Evolutionary conservation across 2,113 vertebrate species (phyloP), one percentile per base, ranked within the genome.

Genomic region (Megaptera novaeangliae): DNA sequence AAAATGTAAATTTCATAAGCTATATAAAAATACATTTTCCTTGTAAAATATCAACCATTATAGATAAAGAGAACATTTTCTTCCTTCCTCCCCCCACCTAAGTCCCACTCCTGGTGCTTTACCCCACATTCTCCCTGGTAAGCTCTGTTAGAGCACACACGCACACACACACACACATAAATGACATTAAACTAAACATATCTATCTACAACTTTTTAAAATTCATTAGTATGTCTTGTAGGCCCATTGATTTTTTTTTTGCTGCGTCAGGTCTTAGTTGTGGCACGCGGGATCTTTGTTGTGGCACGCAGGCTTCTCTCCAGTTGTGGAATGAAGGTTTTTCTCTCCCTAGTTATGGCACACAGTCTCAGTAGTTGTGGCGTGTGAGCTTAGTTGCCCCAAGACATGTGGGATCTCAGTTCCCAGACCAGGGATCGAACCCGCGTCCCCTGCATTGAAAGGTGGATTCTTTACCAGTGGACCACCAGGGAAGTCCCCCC

Each of bases 1-100:
- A 80, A 36, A 49, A 90, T 44, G 52, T 87, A 82, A 23, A 91
- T 52, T 39, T 91, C 46, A 82, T 36, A 66, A 86, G 25, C 46
- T 69, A 10, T 44, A 23, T 15, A 27, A 39, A 36, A 68, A 41
- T 61, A 52, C 5, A 61, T 92, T 80, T 39, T 95, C 71, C 31
- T 66, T 85, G 64, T 41, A 55, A 92, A 71, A 64, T 63, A 49
- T 15, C 2, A 87, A 18, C n/a, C n/a, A 29, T 55, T 82, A 46
- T 13, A 75, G 59, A 74, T 74, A 44, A 74, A 86, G 49, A 13
- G 41, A 74, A 80, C 82, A 44, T 69, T 69, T 66, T 27, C 66
- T 61, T 86, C 74, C 10, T 75, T 52, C 63, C 41, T 93, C 23
- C 64, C 29, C 1, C 61, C n/a, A 20, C 6, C 4, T 1, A 69